Percentiles rank a stretch among this genome's conserved stretches.
Conservation (phyloP, 2,888 invertebrate species). For the Thelaira solivaga region DNA sequence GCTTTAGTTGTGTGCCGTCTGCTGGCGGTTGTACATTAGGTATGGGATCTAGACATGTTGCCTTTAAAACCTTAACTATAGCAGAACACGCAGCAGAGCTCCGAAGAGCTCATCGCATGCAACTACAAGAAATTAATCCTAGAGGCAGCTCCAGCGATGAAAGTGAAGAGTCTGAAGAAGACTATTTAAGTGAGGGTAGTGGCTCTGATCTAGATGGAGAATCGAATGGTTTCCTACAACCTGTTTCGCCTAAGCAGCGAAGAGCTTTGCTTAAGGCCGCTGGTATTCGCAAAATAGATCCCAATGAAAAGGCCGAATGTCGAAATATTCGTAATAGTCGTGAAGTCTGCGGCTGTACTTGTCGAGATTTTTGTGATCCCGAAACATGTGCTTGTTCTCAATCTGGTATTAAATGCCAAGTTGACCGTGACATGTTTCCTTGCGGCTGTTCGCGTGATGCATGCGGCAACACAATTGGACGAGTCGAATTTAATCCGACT, state of each 20-base stretch:
- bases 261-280: conserved; percentile 92
- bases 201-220: conserved; percentile 92
- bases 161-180: conserved; percentile 90
- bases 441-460: conserved; percentile 97
- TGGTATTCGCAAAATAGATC: conserved; percentile 95
- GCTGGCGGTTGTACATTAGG: conserved; percentile 94
- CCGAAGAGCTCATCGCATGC: conserved; percentile 89
- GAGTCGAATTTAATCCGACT: conserved; percentile 97
- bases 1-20: conserved; percentile 93
- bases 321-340: conserved; percentile 92
- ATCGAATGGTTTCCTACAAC: conserved; percentile 93
- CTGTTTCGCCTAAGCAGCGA: conserved; percentile 94
- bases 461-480: conserved; percentile 93
- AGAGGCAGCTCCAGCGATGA: conserved; percentile 84
- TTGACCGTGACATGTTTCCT: conserved; percentile 96
- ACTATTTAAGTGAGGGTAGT: conserved; percentile 83
- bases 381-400: conserved; percentile 96
- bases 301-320: conserved; percentile 95
- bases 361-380: conserved; percentile 95
- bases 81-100: conserved; percentile 93
- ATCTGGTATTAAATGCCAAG: conserved; percentile 98
- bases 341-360: conserved; percentile 95
- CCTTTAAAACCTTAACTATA: conserved; percentile 87
- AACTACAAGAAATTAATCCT: conserved; percentile 79
- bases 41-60: conserved; percentile 86